Base-by-base conservation (phyloP, 2,888 invertebrate genomes). In the Theristus sp. region DNA sequence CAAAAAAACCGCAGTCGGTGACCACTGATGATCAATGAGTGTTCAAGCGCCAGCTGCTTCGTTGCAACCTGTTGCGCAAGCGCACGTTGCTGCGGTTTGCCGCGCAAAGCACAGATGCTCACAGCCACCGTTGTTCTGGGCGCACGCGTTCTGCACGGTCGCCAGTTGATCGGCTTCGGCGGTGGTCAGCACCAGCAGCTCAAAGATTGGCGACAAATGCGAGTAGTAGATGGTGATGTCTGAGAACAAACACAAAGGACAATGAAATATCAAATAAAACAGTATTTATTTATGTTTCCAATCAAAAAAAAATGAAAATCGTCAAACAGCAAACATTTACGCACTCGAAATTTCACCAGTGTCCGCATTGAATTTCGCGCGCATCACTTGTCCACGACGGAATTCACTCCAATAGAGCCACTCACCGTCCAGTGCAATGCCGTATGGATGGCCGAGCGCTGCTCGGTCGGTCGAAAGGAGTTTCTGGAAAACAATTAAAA, bases 91-190 rank as follows among this genome's bases (percentile, higher is more conserved):
- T n/a, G n/a, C n/a, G n/a, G n/a, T n/a, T n/a, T n/a, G n/a, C n/a
- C n/a, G n/a, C n/a, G n/a, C n/a, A 38, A 87, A 76, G 75, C 87
- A 87, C 66, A 87, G 77, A 67, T 86, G 84, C 0, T 82, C 79
- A 73, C 87, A 88, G 49, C 69, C 66, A 54, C 70, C 68, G 65
- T 78, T 79, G 59, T 74, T 73, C 17, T 75, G 76, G 26, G 74
- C 71, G 64, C 71, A 70, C 6, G 64, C 64, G 59, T 71, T 69
- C 20, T 62, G 66, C 27, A 69, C 62, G 10, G 66, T 61, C 26
- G 38, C 38, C 17, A 17, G 38, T 17, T 38, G 38, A 38, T 38
- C n/a, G n/a, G 38, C 17, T 38, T 38, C 38, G 17, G 10, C 10
- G 10, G 6, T 17, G 38, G 20, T 46, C 58, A 57, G 38, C 24